Evolutionary conservation across 2,888 invertebrate species (phyloP).

Genomic region (Machimus rusticus): DNA sequence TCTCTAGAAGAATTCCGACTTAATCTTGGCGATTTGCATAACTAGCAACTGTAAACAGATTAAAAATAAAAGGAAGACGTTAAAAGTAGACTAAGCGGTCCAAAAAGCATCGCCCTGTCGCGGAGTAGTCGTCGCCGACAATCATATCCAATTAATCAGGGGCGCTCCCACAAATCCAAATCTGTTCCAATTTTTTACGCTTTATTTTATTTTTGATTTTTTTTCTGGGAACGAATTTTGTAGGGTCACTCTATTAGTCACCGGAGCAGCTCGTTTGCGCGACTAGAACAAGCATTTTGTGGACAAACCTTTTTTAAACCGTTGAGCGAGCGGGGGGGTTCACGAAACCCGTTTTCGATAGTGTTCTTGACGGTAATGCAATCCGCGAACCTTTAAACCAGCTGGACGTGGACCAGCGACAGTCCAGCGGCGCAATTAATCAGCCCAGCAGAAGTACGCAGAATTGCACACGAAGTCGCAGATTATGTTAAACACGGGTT

Average conservation of each 20-base stretch:
- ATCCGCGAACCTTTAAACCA: neutral
- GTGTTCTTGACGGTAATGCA: neutral
- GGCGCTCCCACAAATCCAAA: neutral
- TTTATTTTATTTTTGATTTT: neutral
- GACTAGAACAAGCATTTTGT: neutral
- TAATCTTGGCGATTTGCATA: neutral
- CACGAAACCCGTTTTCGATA: neutral
- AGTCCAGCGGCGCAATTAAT: slow-evolving; percentile 28
- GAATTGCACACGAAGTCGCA: slow-evolving; percentile 20
- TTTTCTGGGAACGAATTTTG: neutral
- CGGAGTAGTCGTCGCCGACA: neutral
- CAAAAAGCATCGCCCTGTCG: neutral
- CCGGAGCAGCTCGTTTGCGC: neutral
- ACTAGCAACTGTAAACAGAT: neutral
- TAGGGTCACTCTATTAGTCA: neutral
- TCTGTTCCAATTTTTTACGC: neutral
- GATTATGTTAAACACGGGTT: slow-evolving; percentile 37
- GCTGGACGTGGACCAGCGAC: slow-evolving; percentile 7
- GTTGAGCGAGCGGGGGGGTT: neutral
- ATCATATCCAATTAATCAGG: neutral
- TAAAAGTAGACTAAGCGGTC: neutral
- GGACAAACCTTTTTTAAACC: neutral
- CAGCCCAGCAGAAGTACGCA: slow-evolving; percentile 9
- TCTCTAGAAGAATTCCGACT: neutral
- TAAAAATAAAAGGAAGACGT: neutral